Evolutionary conservation across 1,140 invertebrate genomes (phyloP), one percentile per base, ranked within the genome.

Genomic region (Caenorhabditis brenneri): DNA sequence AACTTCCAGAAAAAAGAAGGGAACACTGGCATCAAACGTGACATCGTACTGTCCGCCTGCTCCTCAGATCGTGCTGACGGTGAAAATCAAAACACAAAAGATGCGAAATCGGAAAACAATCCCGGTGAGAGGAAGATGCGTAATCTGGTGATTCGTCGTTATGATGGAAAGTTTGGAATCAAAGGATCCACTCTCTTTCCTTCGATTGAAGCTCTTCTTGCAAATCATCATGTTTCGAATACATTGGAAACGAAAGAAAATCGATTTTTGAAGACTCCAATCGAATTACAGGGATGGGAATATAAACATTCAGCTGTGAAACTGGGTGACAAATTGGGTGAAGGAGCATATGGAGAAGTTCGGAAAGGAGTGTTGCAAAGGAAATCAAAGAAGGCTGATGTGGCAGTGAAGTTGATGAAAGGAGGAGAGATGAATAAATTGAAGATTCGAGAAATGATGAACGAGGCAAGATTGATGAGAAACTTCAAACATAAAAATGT

Each of bases 391-490:
- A 51, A 19, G 48, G 48, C 48, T 3, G 48, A 51, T 19, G 48
- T 51, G n/a, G 48, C 48, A 19, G n/a, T 51, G 12, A 51, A 51
- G 48, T 19, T 51, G 48, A 51, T n/a, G 12, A 51, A 51, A 19
- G 48, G 12, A 7, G 10, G 31, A 2, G n/a, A 19, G 22, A 15
- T 78, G 69, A 78, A 15, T 12, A 78, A 46, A 36, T 24, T 33
- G 69, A 78, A 78, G 60, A 33, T n/a, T 19, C 16, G 60, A 33
- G 81, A 83, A 27, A 31, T 84, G 42, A 81, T 84, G 82, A 51
- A 81, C 15, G 83, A 85, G 33, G 83, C 83, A 15, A 58, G 83
- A 16, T 33, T 85, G 6, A 85, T 80, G 58, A 24, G 83, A 4
- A 48, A 49, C 49, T 36, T 85, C 31, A 33, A 46, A 5, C 85